Base-by-base conservation (phyloP, 2,888 invertebrate species). In the Chaetogeoica ovagalla region DNA sequence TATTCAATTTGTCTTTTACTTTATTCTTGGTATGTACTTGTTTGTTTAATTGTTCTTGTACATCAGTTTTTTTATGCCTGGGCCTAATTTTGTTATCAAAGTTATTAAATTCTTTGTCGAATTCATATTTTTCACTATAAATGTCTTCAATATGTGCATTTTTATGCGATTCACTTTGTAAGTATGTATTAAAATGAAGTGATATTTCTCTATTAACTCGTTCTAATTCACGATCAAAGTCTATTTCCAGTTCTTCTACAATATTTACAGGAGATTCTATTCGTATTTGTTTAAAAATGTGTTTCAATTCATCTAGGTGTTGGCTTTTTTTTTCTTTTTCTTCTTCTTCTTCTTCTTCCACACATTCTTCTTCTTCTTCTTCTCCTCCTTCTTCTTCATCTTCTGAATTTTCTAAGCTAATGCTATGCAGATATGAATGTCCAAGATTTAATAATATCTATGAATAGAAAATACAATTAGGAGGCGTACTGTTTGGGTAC, bases 351-450 rank as follows among this genome's bases (percentile, higher is more conserved):
- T 1, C 0, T 59, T 66, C 13, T 57, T 21, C 17, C n/a, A n/a
- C n/a, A n/a, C n/a, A n/a, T 39, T 39, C 57, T 43, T 75, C 57
- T 19, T 23, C 39, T 21, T 21, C 37, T 4, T 21, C 21, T 23
- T 43, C 43, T 13, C 7, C 65, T 59, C 59, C 62, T 71, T 19
- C 71, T 59, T 59, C 59, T 68, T 76, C 76, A 21, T 60, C 76
- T n/a, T 76, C 76, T 60, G 74, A 74, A 74, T 81, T 70, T 57
- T 70, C 77, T 69, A 70, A 52, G 4, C 62, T 39, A 57, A 23
- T 15, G 39, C 37, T 55, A 23, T 43, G n/a, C 1, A 63, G 5
- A 63, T 57, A 79, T 39, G 79, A 71, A 63, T 62, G 70, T 23
- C 55, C 62, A 43, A 79, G 63, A 63, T 39, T 62, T 19, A 71